A percentile compares a stretch with the other conserved stretches of the same genome.
Evolutionary conservation across 2,797 vertebrate species (phyloP).

Genomic region (Enteromius afrohamiltoni): DNA sequence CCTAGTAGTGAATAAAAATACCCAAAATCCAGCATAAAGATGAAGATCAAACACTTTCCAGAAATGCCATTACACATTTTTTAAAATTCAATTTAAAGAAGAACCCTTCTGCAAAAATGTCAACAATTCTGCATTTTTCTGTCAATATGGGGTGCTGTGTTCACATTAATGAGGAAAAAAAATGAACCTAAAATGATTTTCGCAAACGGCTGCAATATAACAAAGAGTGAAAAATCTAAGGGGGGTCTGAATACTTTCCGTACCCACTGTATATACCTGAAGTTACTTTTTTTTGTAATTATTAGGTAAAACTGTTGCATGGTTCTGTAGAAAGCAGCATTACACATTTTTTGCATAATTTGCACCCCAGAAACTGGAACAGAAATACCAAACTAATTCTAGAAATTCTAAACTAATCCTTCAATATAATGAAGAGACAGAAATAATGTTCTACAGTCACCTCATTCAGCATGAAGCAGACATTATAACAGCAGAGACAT

Average conservation of each 20-base stretch:
- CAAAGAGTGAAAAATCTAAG: no score
- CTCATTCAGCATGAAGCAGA: not conserved
- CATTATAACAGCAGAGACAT: not conserved
- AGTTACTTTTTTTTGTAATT: not conserved
- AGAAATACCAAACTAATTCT: no score
- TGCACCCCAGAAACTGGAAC: not conserved
- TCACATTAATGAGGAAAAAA: no score
- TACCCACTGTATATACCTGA: not conserved
- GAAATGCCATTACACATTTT: not conserved
- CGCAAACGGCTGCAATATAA: no score
- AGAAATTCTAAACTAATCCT: constrained; percentile 31
- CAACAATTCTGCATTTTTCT: no score
- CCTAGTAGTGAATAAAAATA: not conserved
- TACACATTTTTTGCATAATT: not conserved
- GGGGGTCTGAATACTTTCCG: no score
- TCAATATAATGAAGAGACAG: constrained; percentile 8
- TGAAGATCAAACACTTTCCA: not conserved
- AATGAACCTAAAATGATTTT: no score
- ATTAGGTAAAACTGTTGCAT: not conserved
- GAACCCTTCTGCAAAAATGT: not conserved
- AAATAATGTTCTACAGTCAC: constrained; percentile 2
- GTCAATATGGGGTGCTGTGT: no score
- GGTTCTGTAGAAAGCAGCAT: not conserved
- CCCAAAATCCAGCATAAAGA: not conserved
- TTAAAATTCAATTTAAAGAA: no score